Percentiles rank a stretch among this genome's conserved stretches.
Evolutionary conservation across 2,888 invertebrate genomes (phyloP).

Genomic region (Macrosoma leucophasiata): DNA sequence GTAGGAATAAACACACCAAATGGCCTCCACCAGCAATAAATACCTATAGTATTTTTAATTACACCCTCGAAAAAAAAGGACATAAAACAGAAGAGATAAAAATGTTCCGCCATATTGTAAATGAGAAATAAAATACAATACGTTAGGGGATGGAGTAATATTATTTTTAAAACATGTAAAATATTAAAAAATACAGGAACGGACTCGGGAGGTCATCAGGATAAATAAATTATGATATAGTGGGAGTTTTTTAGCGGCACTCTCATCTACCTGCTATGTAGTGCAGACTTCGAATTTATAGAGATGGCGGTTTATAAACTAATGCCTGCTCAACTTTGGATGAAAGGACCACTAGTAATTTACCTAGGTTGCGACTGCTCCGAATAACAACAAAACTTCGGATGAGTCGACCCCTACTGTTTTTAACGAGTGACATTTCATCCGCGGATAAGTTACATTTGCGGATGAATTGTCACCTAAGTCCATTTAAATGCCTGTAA

Average conservation of each 20-base stretch:
- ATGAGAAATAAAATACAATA: conserved; percentile 45
- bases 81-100: conserved; percentile 67
- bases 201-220: conserved; percentile 64
- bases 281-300: conserved; percentile 32
- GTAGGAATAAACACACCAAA: conserved; percentile 63
- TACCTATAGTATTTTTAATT: conserved; percentile 75
- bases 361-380: not conserved
- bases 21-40: conserved; percentile 64
- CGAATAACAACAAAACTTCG: not conserved
- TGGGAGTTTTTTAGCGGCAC: conserved; percentile 46
- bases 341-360: too few species aligned
- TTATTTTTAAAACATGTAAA: conserved; percentile 56
- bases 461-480: not conserved
- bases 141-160: conserved; percentile 21
- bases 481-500: not conserved
- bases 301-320: conserved; percentile 25
- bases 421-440: not conserved
- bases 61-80: conserved; percentile 62
- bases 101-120: conserved; percentile 60
- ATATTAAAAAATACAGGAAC: conserved; percentile 47
- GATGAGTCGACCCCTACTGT: not conserved
- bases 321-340: too few species aligned
- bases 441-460: not conserved
- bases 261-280: conserved; percentile 42
- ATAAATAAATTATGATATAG: conserved; percentile 75